Evolutionary conservation across 2,888 invertebrate species (phyloP), one percentile per base, ranked within the genome.

Genomic region (Morpho helenor): DNA sequence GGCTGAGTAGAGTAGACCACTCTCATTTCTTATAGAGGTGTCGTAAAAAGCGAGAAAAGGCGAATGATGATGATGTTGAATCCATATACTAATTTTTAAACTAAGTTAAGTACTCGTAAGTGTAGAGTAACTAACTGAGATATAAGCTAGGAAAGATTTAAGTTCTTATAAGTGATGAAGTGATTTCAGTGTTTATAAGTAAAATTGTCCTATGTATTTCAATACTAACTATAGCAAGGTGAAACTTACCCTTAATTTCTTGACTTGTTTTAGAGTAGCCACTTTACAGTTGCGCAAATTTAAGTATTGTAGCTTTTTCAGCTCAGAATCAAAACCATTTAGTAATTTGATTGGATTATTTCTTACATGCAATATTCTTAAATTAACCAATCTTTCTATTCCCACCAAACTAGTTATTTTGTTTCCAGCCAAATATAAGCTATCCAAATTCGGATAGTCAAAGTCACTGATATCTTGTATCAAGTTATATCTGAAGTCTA

Each of bases 401-500:
- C 93, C 93, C 46, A 91, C 86, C n/a, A 96, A 72, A 22, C 74
- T 83, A 0, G 85, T 86, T 51, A 96, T 92, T 45, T 93, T 93
- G 77, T 96, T 96, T 55, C 94, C 93, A 50, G 94, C 95, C 59
- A 96, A 79, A 77, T 96, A 97, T 1, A 97, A 82, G 66, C 94
- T 94, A 68, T 94, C 94, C 63, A 97, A 65, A 41, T 78, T 83
- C 0, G 84, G 79, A 49, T 92, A 93, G 61, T 91, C 79, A 1
- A 87, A 72, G 51, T 91, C 84, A 0, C 74, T 67, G 0, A 92
- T 78, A 23, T 91, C 90, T 7, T 75, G 72, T n/a, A 89, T 77
- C 2, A 76, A 62, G 70, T 94, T 91, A 51, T 92, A 84, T 54
- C 92, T 78, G 44, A 93, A 79, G 71, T 93, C 93, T 43, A 94